Base-by-base conservation (phyloP, 2,797 vertebrate species). In the Cetoscarus ocellatus region DNA sequence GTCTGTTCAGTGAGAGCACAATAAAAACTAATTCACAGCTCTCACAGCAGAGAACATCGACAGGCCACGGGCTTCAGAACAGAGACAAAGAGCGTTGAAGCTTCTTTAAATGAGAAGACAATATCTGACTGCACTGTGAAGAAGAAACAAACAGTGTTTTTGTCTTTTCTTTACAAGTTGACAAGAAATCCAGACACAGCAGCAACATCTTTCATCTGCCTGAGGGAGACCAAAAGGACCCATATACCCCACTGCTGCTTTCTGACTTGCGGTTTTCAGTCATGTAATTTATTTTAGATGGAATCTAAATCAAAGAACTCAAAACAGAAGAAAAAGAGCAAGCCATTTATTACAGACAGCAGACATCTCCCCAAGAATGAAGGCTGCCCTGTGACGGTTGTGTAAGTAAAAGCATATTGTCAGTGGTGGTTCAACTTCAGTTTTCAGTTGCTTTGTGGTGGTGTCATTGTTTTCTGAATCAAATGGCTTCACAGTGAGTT, bases 231-330 rank as follows among this genome's bases (percentile, higher is more conserved):
- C 12, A 36, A 42, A 61, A 45, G 18, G 48, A 54, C 34, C 10
- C 17, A 63, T 74, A 64, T 27, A 66, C 54, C 40, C 36, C 63
- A 69, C 54, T 70, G 62, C 60, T 73, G 42, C 17, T 48, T 47
- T 27, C 19, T 2, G 52, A 13, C 60, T 52, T 60, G 13, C 55
- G 13, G 40, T 56, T 35, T 58, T n/a, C n/a, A 45, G 17, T 15
- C 43, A 44, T 44, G 1, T 44, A 44, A 44, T 44, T 44, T 12
- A 44, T 44, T 42, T 12, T 44, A 13, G 43, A n/a, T 1, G 4
- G 3, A 38, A 13, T 51, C 12, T 50, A 10, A 14, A 47, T 55
- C 18, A 50, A 9, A 48, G 1, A 17, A 51, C 9, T 42, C 10
- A 10, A 19, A n/a, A 1, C 45, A 36, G 38, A 19, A 13, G 12